Conservation (phyloP, 2,797 vertebrate species). For the Vultur gryphus region DNA sequence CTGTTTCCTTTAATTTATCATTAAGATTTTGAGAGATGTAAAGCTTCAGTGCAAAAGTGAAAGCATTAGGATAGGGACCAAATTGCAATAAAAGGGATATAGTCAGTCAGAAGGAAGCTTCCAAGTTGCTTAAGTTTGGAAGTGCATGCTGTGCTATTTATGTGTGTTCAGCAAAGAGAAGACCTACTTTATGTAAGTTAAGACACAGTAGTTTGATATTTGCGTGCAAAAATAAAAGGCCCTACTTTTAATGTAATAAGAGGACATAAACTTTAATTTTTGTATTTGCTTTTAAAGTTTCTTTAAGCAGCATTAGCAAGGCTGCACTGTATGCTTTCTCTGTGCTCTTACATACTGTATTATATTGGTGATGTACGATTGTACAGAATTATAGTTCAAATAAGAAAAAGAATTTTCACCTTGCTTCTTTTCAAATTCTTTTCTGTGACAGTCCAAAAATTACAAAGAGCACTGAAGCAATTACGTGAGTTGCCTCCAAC, state of each 20-base stretch:
- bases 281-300: background rate
- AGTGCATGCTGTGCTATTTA: background rate
- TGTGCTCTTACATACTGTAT: background rate
- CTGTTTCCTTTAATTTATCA: background rate
- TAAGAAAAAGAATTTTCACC: background rate
- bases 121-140: background rate
- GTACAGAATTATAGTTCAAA: background rate
- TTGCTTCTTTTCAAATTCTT: background rate
- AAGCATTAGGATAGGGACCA: background rate
- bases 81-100: background rate
- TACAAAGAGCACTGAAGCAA: background rate
- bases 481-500: background rate
- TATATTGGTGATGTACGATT: fast-evolving
- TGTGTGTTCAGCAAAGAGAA: background rate
- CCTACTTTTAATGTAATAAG: background rate
- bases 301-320: background rate
- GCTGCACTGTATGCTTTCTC: background rate
- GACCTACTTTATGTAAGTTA: background rate
- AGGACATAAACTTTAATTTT: background rate
- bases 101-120: background rate
- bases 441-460: background rate
- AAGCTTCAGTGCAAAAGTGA: background rate
- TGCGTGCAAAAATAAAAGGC: background rate
- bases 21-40: background rate
- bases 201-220: background rate